Base-by-base conservation (phyloP, 2,888 invertebrate species). In the Polydrusus tereticollis region DNA sequence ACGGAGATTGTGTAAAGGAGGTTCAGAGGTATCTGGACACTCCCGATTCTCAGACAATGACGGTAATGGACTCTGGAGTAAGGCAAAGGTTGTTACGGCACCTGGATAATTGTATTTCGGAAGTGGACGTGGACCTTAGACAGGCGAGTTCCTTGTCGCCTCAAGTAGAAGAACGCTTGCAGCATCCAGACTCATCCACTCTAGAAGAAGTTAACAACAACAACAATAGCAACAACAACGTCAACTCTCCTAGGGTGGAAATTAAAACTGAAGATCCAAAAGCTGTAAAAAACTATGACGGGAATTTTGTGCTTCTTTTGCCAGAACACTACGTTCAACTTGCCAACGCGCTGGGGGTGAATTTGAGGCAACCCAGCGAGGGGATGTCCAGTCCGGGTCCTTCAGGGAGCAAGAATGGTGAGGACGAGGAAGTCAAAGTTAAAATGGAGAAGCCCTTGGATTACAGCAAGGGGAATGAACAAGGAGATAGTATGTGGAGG, bases 1-100 rank as follows among this genome's bases (percentile, higher is more conserved):
- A 90, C 81, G 87, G 89, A 77, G 91, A 91, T 80, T 91, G 91
- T 80, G 89, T 90, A 8, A 83, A 88, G 74, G 91, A 91, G 86
- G 90, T 91, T 55, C 84, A 86, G 76, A 76, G 88, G 64, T 90
- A 90, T 78, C 82, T 90, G 76, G 90, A 90, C 75, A 89, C 89
- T 0, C 89, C 90, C 8, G 90, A 90, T 80, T 88, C 89, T 66
- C 89, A 89, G 79, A 87, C 89, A 20, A 88, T 88, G 82, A 86
- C 87, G 26, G 86, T 88, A 41, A 85, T 89, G 76, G 90, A 90
- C 70, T 85, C 87, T 0, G 88, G 88, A 1, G 87, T 89, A 14
- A 87, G 89, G 70, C 90, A 90, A 78, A 84, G 90, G 63, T 83
- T 90, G 26, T 82, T 90, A 2, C 86, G 89, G 38, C 90, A 90